Percentiles rank a stretch among this genome's conserved stretches.
Conservation (phyloP, 2,113 vertebrate species). For the Rhegmatorhina hoffmannsi region DNA sequence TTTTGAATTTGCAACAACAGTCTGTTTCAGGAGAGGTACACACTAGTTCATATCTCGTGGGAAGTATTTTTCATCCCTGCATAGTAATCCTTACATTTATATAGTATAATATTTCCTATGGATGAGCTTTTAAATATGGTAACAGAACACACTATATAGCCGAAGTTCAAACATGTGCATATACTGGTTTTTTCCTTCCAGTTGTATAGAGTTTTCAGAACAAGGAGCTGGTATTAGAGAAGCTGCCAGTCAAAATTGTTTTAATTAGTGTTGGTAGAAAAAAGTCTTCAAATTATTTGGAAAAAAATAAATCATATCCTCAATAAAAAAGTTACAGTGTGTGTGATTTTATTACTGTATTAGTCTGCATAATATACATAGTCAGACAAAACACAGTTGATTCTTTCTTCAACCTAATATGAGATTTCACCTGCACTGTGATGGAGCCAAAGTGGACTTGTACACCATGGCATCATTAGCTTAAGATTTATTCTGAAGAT, state of each 20-base stretch:
- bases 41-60: background rate
- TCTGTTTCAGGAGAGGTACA: background rate
- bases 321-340: background rate
- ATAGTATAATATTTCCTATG: background rate
- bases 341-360: background rate
- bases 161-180: background rate
- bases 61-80: background rate
- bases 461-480: background rate
- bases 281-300: background rate
- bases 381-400: background rate
- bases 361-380: background rate
- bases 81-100: background rate
- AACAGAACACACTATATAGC: background rate
- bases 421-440: background rate
- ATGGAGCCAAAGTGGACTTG: background rate
- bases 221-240: background rate
- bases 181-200: background rate
- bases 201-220: background rate
- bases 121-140: background rate
- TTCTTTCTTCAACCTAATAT: background rate
- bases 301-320: background rate
- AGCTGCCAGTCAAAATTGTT: conserved; percentile 8
- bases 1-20: background rate
- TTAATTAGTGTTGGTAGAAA: background rate
- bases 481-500: background rate